Conservation (phyloP, 2,797 vertebrate genomes). For the Thamnophis elegans region DNA sequence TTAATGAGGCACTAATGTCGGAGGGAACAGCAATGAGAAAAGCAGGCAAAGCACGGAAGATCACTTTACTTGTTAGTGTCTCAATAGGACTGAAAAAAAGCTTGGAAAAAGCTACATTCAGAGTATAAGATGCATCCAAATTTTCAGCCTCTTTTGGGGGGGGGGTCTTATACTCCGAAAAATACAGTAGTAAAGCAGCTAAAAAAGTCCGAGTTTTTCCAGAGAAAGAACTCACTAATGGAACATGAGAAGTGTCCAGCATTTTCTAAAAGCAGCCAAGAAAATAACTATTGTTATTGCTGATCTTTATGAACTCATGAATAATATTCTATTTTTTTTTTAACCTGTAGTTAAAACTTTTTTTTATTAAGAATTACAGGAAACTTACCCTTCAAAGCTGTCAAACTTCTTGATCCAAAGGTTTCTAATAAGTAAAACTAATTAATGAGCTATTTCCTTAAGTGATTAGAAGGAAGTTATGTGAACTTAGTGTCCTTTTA, state of each 20-base stretch:
- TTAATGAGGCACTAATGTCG: no score
- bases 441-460: background rate
- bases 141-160: no score
- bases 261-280: background rate
- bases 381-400: background rate
- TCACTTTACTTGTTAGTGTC: no score
- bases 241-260: background rate
- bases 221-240: slow-evolving; percentile 14
- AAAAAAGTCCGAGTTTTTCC: background rate
- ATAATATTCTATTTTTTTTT: background rate
- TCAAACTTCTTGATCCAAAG: background rate
- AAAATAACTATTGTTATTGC: background rate
- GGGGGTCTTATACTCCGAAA: no score
- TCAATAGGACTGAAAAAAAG: no score
- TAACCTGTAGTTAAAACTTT: background rate
- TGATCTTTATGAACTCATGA: background rate
- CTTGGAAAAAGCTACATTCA: no score
- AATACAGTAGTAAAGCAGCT: background rate
- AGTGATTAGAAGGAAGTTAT: background rate
- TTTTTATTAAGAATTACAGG: background rate
- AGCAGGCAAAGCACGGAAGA: no score
- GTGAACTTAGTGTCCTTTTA: background rate
- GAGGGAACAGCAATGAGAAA: no score
- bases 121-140: no score
- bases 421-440: background rate